Evolutionary conservation across 30 jellyfish, hydroid and myxozoan genomes (phyloP).

Genomic region (Rhopilema esculentum): DNA sequence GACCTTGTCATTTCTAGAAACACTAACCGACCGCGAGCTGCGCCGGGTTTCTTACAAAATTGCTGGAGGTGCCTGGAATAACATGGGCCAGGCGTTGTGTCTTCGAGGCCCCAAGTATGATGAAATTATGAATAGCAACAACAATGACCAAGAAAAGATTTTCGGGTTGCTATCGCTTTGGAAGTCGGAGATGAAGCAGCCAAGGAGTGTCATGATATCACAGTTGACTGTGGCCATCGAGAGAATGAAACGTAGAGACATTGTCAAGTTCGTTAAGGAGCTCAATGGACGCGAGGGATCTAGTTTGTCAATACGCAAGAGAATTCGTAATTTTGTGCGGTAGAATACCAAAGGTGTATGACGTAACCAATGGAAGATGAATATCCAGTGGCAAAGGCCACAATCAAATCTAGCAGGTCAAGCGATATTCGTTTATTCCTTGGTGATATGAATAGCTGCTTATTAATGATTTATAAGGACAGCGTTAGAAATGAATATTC

Average conservation of each 20-base stretch:
- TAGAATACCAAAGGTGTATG: neutral
- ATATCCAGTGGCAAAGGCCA: too few relatives aligned
- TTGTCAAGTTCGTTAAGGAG: slow-evolving; percentile 74
- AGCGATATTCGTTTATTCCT: too few relatives aligned
- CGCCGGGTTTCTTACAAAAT: slow-evolving; percentile 83
- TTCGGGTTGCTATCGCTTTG: slow-evolving; percentile 76
- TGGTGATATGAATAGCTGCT: too few relatives aligned
- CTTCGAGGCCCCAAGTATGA: slow-evolving; percentile 60
- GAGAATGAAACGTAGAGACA: slow-evolving; percentile 79
- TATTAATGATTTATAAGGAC: too few relatives aligned
- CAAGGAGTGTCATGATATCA: slow-evolving; percentile 62
- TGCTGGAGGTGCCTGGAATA: slow-evolving; percentile 84
- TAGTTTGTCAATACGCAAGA: slow-evolving; percentile 58
- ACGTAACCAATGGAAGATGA: too few relatives aligned
- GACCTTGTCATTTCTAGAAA: slow-evolving; percentile 59
- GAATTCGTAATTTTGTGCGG: slow-evolving; percentile 68
- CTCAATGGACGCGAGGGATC: slow-evolving; percentile 54
- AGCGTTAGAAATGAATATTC: too few relatives aligned
- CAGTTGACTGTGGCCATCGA: slow-evolving; percentile 67
- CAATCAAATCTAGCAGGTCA: too few relatives aligned
- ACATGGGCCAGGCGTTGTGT: slow-evolving; percentile 69
- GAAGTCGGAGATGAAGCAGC: slow-evolving; percentile 49
- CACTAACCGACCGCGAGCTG: slow-evolving; percentile 89
- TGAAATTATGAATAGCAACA: slow-evolving; percentile 51
- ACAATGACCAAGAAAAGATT: slow-evolving; percentile 81